Base-by-base conservation (phyloP, 2,113 vertebrate genomes). In the Epinephelus cyanopodus region DNA sequence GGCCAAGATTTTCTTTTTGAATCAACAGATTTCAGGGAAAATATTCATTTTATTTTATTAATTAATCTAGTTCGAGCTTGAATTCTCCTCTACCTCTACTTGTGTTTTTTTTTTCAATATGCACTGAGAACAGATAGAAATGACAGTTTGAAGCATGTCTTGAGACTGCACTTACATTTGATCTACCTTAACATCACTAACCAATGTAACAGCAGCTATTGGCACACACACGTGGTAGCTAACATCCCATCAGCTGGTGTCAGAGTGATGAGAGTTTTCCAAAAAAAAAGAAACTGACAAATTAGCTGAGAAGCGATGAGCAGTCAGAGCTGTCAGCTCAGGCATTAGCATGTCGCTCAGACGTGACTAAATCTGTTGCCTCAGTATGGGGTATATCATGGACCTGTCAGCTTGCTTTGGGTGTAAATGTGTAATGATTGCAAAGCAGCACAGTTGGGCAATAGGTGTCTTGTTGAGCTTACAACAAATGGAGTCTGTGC, bases 241-340 rank as follows among this genome's bases (percentile, higher is more conserved):
- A 81, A 85, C 74, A 83, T 12, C 39, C 56, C 71, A 79, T 71
- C 66, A 72, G 57, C 82, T 39, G 87, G 71, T 80, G 61, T 58
- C 42, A 12, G 86, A 82, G 89, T 66, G 89, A 87, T 88, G 93
- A 93, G 83, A 71, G 27, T 87, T 91, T 89, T 77, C 67, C 52
- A 82, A 85, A 84, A 85, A 88, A 81, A 72, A 37, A 37, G 1
- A 37, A 37, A 37, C 11, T 89, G 89, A 90, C 89, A 89, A 91
- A 92, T 91, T 85, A 92, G 61, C 79, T 64, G 87, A 72, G 80
- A 37, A 27, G 37, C 65, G 89, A 92, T 53, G 84, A 74, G 48
- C 1, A 64, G 88, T 91, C 90, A 84, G 87, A 83, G 75, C 93
- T 95, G 93, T 95, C 94, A 94, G 79, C 92, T 67, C 18, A 80